Evolutionary conservation across 1,140 invertebrate species (phyloP).

Genomic region (Bombyx mandarina): DNA sequence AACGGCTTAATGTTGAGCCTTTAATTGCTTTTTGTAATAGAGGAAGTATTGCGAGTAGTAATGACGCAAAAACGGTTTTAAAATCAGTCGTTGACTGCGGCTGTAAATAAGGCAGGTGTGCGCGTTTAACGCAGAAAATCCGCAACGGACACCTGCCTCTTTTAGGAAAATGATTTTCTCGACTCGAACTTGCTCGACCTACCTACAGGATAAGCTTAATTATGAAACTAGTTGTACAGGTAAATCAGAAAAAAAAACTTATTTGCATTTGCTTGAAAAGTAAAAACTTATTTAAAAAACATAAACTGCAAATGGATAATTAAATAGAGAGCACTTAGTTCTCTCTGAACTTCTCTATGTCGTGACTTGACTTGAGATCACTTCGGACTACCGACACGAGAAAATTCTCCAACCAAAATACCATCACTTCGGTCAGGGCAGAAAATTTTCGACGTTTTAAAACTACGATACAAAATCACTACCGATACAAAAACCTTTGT

Average conservation of each 20-base stretch:
- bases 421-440: too few relatives aligned
- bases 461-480: too few relatives aligned
- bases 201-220: background rate
- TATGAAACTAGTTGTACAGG: background rate
- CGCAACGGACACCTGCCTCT: constrained; percentile 20
- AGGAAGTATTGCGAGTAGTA: constrained; percentile 21
- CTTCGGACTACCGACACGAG: too few relatives aligned
- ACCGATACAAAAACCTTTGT: too few relatives aligned
- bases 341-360: too few relatives aligned
- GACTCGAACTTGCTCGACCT: background rate
- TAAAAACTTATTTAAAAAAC: background rate
- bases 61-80: constrained; percentile 27
- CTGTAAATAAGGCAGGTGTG: constrained; percentile 18
- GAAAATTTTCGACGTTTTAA: too few relatives aligned
- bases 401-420: too few relatives aligned
- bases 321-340: too few relatives aligned
- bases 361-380: too few relatives aligned
- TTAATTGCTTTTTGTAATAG: background rate
- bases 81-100: constrained; percentile 1
- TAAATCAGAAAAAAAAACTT: background rate
- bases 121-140: constrained; percentile 39
- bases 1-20: too few relatives aligned
- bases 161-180: constrained; percentile 49
- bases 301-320: too few relatives aligned
- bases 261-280: background rate